Percentiles rank a stretch among this genome's conserved stretches.
Evolutionary conservation across 2,113 vertebrate species (phyloP).

Genomic region (Hassar affinis): DNA sequence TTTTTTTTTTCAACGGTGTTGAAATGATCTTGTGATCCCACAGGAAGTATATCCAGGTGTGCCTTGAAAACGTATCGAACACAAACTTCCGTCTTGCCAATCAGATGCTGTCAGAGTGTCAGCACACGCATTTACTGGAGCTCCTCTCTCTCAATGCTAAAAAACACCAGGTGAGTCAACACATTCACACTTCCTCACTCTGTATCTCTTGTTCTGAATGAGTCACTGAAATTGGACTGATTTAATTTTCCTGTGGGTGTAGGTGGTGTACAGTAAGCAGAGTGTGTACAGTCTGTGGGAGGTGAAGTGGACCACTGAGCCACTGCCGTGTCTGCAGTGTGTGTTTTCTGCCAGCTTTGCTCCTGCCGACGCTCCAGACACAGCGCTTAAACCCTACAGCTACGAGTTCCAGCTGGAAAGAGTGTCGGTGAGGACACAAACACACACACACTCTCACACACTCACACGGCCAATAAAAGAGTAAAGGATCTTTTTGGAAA

Average conservation of each 20-base stretch:
- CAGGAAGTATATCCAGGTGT: slow-evolving; percentile 95
- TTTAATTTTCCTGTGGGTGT: slow-evolving; percentile 44
- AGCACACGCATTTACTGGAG: slow-evolving; percentile 65
- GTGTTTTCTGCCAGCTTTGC: slow-evolving; percentile 84
- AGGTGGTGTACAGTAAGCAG: slow-evolving; percentile 86
- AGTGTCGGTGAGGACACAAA: slow-evolving; percentile 79
- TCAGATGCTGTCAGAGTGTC: slow-evolving; percentile 72
- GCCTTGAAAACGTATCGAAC: slow-evolving; percentile 89
- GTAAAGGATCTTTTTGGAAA: neutral
- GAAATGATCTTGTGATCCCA: slow-evolving; percentile 18
- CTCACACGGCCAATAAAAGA: neutral
- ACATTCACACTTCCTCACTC: neutral
- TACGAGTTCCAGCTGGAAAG: slow-evolving; percentile 88
- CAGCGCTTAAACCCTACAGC: slow-evolving; percentile 81
- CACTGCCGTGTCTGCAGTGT: slow-evolving; percentile 80
- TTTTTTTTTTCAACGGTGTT: neutral
- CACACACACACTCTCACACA: slow-evolving; percentile 4
- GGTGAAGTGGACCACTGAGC: slow-evolving; percentile 81
- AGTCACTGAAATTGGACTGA: neutral
- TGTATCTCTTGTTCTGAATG: neutral
- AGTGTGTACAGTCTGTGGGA: slow-evolving; percentile 92
- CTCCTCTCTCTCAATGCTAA: slow-evolving; percentile 78
- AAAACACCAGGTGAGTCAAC: slow-evolving; percentile 77
- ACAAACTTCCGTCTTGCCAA: slow-evolving; percentile 84
- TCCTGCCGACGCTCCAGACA: slow-evolving; percentile 71